Evolutionary conservation across 2,797 vertebrate species (phyloP), one percentile per base, ranked within the genome.

Genomic region (Channallabes apus): DNA sequence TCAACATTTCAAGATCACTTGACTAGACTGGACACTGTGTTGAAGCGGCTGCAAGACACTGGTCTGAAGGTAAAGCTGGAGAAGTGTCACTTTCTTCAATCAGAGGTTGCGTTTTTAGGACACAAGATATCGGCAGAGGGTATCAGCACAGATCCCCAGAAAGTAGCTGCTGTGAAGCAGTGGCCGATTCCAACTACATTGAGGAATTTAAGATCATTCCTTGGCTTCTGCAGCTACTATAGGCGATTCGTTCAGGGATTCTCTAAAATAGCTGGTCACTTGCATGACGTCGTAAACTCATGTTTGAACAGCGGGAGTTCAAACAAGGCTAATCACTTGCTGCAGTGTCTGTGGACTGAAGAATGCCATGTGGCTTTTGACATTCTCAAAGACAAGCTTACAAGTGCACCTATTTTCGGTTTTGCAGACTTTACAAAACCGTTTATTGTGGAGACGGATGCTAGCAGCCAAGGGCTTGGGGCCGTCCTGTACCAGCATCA

Each of bases 51-150:
- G 15, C 51, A 41, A 11, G n/a, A 41, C 41, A 65, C 38, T 4
- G 82, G 38, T 3, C 38, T 38, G 1, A 88, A 76, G 24, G 22
- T 76, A 4, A 80, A 54, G 7, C 1, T 67, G 22, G 41, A 61
- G n/a, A 79, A 85, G 20, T 88, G n/a, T n/a, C 18, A 20, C 20
- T 81, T 61, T 72, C 58, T 82, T 24, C 71, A 67, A 3, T 6
- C 59, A 32, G 71, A 75, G 4, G 62, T 77, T 11, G 54, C 6
- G 18, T 65, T 68, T 4, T n/a, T 77, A 32, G 15, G 72, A 24
- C 41, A 84, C 18, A 46, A 78, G 4, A 68, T 84, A 1, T 77
- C 38, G 9, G 46, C 38, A 1, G 0, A 54, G 7, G 61, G 61
- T 32, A 84, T 78, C 2, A 22, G 62, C 1, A 67, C 72, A 24